Evolutionary conservation across 2,797 vertebrate genomes (phyloP), one percentile per base, ranked within the genome.

Genomic region (Cephalopachus bancanus): DNA sequence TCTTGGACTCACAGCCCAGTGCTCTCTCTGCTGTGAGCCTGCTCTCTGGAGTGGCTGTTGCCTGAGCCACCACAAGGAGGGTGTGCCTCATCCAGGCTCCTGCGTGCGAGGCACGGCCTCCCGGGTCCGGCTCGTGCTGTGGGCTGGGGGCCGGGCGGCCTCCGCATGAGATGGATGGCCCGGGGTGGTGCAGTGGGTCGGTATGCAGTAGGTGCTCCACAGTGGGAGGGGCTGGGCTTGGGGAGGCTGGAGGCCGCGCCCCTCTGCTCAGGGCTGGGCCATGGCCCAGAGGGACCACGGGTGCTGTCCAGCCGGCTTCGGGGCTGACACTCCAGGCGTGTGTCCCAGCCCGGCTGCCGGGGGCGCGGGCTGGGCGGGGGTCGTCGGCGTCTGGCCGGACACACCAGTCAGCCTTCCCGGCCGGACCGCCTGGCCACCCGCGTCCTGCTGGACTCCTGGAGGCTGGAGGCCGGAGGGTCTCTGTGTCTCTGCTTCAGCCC

Each of bases 281-380:
- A 37, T 37, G 37, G 37, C 37, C 37, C 37, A 37, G 37, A 9
- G 76, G 84, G 62, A 90, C 65, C 28, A 74, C 0, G 9, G 95
- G 60, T 10, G 49, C 86, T 75, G 24, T 89, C 49, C 7, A 22
- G 64, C 92, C 17, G 65, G 89, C 71, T 89, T 91, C 62, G 24
- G 81, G 67, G 93, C 78, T 57, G 69, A 93, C 97, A 96, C 89
- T 91, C 94, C 89, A 67, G 75, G 89, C 67, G 14, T 83, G 17
- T 91, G 37, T 97, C 96, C 89, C 90, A 97, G 71, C 60, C 85
- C 55, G 28, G 33, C 67, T 71, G 92, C 78, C 1, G 44, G 59
- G 8, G 4, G 85, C 12, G 4, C 7, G 91, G 53, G 26, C 3
- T 11, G 94, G 51, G 74, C 3, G 51, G 83, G 84, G 78, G 84